A percentile compares a stretch with the other conserved stretches of the same genome.
These are phyloP conservation scores for Chamaetylas fuelleborni DNA, from an alignment of 2,113 vertebrate genomes.

Conservation along the genomic window DNA sequence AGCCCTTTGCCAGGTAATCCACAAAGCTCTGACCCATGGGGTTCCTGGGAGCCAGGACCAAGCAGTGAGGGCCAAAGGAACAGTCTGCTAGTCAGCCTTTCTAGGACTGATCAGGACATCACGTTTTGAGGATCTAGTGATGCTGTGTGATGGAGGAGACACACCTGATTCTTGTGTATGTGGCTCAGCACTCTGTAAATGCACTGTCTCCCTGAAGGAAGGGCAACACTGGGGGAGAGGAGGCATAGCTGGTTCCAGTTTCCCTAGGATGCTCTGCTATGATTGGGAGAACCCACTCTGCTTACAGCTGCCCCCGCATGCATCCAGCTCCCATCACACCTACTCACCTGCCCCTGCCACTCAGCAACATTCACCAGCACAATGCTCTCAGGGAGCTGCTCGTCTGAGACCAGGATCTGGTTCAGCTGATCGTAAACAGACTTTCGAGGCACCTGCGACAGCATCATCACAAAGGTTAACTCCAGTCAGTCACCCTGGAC, in stretches of 20 bases:
- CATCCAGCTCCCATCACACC: background rate
- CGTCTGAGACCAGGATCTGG: constrained; percentile 87
- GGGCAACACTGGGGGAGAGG: fast-evolving
- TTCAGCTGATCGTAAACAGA: constrained; percentile 86
- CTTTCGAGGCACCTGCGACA: constrained; percentile 79
- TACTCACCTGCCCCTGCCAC: constrained; percentile 96
- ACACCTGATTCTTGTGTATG: background rate
- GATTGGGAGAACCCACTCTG: background rate
- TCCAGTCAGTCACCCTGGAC: fast-evolving
- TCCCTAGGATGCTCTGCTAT: background rate
- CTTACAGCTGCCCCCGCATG: background rate
- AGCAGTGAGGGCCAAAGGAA: background rate
- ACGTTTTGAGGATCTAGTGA: background rate
- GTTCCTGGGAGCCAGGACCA: background rate
- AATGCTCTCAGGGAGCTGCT: constrained; percentile 93
- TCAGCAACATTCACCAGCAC: constrained; percentile 93
- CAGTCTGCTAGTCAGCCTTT: background rate
- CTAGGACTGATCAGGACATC: background rate
- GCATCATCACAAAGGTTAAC: background rate
- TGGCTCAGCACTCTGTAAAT: background rate
- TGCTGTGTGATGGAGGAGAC: background rate
- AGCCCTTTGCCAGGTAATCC: background rate
- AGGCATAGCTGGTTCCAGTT: background rate
- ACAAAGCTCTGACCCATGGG: background rate
- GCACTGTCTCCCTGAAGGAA: background rate